Evolutionary conservation across 2,797 vertebrate genomes (phyloP).

Genomic region (Acridotheres tristis): DNA sequence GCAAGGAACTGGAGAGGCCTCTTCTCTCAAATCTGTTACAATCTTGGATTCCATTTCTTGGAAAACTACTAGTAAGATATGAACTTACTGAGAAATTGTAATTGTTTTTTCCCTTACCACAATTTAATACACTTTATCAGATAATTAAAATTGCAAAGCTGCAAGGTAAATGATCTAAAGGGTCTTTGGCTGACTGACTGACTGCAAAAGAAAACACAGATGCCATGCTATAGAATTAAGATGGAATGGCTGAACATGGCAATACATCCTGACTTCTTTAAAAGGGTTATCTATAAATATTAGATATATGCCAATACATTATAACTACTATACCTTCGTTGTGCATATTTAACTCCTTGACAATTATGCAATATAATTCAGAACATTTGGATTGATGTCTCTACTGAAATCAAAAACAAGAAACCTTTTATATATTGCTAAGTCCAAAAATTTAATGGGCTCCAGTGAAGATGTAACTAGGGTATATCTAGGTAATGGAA

Average conservation of each 20-base stretch:
- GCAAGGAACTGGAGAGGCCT: neutral
- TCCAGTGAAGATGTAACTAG: neutral
- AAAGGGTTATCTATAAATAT: constrained; percentile 60
- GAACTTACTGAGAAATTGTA: neutral
- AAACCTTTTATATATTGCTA: constrained; percentile 23
- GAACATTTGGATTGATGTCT: constrained; percentile 51
- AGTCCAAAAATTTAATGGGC: neutral
- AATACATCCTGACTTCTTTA: constrained; percentile 7
- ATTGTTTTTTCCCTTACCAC: constrained; percentile 39
- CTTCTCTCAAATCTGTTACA: neutral
- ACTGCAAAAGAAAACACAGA: constrained; percentile 11
- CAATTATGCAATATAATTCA: constrained; percentile 62
- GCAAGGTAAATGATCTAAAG: constrained; percentile 35
- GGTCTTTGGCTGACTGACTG: constrained; percentile 32
- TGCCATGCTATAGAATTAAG: constrained; percentile 60
- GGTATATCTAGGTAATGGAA: neutral
- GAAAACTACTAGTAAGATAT: neutral
- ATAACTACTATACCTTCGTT: constrained; percentile 39
- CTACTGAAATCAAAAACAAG: constrained; percentile 37
- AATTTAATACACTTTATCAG: constrained; percentile 53
- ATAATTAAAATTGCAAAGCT: constrained; percentile 68
- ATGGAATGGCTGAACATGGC: constrained; percentile 17
- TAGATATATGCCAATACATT: constrained; percentile 35
- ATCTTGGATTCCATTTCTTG: neutral
- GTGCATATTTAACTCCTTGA: constrained; percentile 43